Evolutionary conservation across 2,888 invertebrate genomes (phyloP).

Genomic region (Serrognathus titanus): DNA sequence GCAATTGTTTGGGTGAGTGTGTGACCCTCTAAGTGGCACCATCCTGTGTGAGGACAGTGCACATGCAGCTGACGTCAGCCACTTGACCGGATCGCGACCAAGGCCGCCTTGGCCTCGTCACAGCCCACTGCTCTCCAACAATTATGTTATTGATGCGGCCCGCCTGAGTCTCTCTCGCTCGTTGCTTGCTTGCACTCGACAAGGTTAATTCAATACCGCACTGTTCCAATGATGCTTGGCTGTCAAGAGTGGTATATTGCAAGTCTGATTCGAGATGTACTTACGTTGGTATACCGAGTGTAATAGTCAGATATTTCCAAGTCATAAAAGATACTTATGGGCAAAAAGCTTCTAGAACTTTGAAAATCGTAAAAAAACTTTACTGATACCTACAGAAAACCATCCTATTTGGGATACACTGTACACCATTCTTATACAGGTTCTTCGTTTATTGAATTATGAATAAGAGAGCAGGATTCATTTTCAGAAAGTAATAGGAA

Average conservation of each 20-base stretch:
- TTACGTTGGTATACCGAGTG: no score
- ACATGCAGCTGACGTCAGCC: slow-evolving; percentile 29
- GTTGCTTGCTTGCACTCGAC: slow-evolving; percentile 8
- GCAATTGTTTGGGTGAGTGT: slow-evolving; percentile 25
- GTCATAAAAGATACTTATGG: no score
- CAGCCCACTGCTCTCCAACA: slow-evolving; percentile 25
- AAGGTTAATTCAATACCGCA: slow-evolving; percentile 11
- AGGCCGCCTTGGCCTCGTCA: slow-evolving; percentile 26
- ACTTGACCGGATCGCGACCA: slow-evolving; percentile 30
- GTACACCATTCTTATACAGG: no score
- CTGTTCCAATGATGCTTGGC: background rate
- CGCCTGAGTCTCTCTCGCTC: slow-evolving; percentile 10
- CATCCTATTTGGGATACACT: no score
- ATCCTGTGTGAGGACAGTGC: slow-evolving; percentile 24
- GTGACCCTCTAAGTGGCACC: slow-evolving; percentile 26
- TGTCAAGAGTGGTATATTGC: background rate
- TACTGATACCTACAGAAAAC: no score
- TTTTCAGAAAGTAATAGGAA: no score
- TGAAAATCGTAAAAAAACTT: no score
- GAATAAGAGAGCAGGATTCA: no score
- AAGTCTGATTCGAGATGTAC: background rate
- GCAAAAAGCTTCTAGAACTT: no score
- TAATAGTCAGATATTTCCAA: no score
- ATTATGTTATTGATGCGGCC: slow-evolving; percentile 26
- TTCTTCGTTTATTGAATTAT: no score